These are phyloP conservation scores for Rhinoptilus africanus DNA, from an alignment of 2,113 vertebrate genomes.

Conservation along the genomic window DNA sequence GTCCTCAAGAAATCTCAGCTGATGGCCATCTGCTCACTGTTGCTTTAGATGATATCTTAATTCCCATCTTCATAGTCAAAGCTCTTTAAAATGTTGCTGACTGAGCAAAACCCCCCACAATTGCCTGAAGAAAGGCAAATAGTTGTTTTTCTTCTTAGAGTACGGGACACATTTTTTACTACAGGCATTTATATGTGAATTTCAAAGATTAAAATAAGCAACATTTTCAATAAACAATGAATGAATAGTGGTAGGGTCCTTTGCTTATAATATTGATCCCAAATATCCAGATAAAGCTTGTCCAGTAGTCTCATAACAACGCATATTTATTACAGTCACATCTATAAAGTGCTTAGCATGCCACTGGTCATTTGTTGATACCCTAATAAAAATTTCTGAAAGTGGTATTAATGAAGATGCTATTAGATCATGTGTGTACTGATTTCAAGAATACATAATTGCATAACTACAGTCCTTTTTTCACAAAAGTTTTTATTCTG, in stretches of 20 bases:
- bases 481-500: background rate
- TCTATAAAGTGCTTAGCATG: background rate
- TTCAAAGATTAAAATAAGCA: background rate
- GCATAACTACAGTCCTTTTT: background rate
- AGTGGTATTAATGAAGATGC: background rate
- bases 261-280: background rate
- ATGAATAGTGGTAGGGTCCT: background rate
- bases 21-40: background rate
- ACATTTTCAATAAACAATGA: background rate
- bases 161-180: background rate
- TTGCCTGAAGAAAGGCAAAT: background rate
- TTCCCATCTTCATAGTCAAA: conserved; percentile 26
- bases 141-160: background rate
- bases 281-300: background rate
- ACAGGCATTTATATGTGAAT: background rate
- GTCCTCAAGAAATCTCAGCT: conserved; percentile 10
- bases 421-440: background rate
- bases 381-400: background rate
- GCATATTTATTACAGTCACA: background rate
- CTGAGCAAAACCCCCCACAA: background rate
- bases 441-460: background rate
- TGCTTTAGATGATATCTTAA: conserved; percentile 22
- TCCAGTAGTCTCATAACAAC: background rate
- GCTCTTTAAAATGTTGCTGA: background rate
- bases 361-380: background rate